Conservation (phyloP, 2,113 vertebrate species). For the Tonatia bakeri region DNA sequence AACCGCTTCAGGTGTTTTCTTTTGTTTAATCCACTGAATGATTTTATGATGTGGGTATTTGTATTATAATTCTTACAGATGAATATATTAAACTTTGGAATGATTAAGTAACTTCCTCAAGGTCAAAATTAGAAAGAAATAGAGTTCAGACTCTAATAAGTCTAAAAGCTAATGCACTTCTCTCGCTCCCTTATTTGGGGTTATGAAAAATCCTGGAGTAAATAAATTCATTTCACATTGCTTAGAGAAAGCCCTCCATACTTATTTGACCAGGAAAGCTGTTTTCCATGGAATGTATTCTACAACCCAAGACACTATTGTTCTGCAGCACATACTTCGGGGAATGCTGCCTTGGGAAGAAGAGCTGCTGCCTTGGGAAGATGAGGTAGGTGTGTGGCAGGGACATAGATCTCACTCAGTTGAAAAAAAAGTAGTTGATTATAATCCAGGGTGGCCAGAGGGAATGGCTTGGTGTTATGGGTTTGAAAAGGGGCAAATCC, state of each 20-base stretch:
- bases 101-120: conserved; percentile 13
- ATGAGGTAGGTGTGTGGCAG: background rate
- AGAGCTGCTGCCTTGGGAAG: background rate
- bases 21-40: background rate
- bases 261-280: background rate
- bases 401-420: background rate
- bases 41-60: background rate
- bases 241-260: background rate
- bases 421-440: background rate
- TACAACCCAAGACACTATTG: background rate
- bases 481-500: background rate
- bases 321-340: background rate
- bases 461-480: too few species aligned
- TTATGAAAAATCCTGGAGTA: background rate
- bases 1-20: background rate
- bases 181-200: background rate
- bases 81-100: background rate
- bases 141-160: background rate
- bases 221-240: background rate
- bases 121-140: background rate
- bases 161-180: background rate
- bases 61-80: background rate
- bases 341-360: background rate
- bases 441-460: background rate
- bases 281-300: background rate